These are phyloP conservation scores for Pipistrellus pygmaeus DNA, from an alignment of 2,797 vertebrate species.

Conservation along the genomic window DNA sequence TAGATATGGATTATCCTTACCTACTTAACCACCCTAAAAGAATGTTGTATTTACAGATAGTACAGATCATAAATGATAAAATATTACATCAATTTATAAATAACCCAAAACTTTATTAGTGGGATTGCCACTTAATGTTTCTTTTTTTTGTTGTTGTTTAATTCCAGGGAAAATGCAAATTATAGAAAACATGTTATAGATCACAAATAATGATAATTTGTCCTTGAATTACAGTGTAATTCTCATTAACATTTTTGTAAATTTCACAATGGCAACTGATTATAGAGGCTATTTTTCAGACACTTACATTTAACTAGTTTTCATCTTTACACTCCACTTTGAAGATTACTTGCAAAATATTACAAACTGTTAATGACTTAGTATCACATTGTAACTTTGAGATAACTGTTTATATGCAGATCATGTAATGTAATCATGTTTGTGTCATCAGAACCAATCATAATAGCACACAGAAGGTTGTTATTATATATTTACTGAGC, in stretches of 20 bases:
- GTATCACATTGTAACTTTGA: neutral
- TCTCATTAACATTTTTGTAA: neutral
- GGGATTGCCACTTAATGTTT: neutral
- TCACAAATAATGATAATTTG: slow-evolving; percentile 21
- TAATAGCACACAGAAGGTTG: neutral
- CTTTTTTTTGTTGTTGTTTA: neutral
- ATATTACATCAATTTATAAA: neutral
- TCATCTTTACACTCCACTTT: neutral
- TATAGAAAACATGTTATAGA: neutral
- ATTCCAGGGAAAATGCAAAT: slow-evolving; percentile 1
- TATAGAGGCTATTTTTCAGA: neutral
- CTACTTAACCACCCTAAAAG: neutral
- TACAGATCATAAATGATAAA: neutral
- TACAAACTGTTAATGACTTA: neutral
- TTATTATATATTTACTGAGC: slow-evolving; percentile 7
- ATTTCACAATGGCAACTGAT: neutral
- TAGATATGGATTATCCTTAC: neutral
- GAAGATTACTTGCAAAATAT: neutral
- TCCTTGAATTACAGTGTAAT: neutral
- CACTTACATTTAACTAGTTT: neutral
- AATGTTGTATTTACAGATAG: neutral
- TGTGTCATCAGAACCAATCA: neutral
- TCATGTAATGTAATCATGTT: neutral
- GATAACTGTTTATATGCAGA: neutral
- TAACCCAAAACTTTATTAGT: neutral